These are phyloP conservation scores for Metellina segmentata DNA, from an alignment of 2,888 invertebrate species.

Conservation along the genomic window DNA sequence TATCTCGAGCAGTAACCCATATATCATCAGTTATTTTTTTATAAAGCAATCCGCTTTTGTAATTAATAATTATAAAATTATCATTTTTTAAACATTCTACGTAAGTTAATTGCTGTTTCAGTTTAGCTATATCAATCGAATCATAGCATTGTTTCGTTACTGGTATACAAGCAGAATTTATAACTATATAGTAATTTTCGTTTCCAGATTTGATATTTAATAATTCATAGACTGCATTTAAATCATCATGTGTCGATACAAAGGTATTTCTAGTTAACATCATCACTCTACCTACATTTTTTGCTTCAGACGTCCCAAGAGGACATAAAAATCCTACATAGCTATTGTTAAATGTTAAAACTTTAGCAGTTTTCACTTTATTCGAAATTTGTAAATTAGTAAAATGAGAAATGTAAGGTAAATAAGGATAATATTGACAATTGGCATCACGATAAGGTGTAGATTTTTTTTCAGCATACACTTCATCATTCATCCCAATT, in stretches of 20 bases:
- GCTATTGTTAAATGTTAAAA: constrained; percentile 37
- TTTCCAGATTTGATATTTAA: constrained; percentile 13
- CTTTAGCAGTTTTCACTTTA: constrained; percentile 55
- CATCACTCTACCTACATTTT: constrained; percentile 54
- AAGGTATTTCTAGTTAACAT: constrained; percentile 45
- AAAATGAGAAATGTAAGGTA: constrained; percentile 54
- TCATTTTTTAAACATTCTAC: constrained; percentile 36
- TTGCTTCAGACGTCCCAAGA: constrained; percentile 52
- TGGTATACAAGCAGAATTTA: constrained; percentile 49
- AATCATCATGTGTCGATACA: constrained; percentile 20
- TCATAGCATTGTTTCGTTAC: constrained; percentile 5
- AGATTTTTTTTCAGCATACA: constrained; percentile 52
- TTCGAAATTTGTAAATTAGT: constrained; percentile 48
- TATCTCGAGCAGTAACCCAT: constrained; percentile 58
- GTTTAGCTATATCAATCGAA: not conserved
- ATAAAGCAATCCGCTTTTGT: constrained; percentile 37
- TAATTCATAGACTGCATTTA: not conserved
- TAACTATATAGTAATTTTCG: constrained; percentile 9
- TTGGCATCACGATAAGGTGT: constrained; percentile 55
- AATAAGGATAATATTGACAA: constrained; percentile 43
- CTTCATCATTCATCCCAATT: constrained; percentile 51
- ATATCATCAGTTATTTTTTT: constrained; percentile 30
- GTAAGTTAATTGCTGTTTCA: constrained; percentile 35
- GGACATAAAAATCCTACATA: constrained; percentile 55
- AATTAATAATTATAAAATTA: constrained; percentile 35